phyloP scores from a whole-genome alignment of 2,113 vertebrate species.

The Spilogale gracilis region DNA sequence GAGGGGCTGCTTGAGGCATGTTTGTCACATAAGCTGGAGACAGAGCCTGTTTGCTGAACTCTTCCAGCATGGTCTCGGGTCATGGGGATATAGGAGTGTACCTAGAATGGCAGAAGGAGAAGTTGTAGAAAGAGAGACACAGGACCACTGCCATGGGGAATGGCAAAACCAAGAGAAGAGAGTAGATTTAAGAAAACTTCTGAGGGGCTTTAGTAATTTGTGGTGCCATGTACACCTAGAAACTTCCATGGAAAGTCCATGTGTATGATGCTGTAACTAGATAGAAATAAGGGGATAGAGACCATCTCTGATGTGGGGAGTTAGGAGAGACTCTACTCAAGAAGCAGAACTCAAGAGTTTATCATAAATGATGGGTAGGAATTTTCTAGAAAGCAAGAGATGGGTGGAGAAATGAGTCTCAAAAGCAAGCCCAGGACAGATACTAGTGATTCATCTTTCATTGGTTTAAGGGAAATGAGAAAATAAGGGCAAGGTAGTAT shows the following conservation, averaged over 20 bases:
- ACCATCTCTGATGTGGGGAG: neutral
- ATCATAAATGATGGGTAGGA: neutral
- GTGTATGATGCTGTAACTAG: neutral
- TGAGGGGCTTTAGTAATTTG: neutral
- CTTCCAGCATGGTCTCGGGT: neutral
- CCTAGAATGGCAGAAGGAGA: neutral
- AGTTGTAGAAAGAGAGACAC: neutral
- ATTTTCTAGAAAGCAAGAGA: slow-evolving; percentile 15
- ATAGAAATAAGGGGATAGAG: too few species aligned
- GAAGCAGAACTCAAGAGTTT: neutral
- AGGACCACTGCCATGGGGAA: neutral
- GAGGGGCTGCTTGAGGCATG: neutral
- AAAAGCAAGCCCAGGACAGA: neutral
- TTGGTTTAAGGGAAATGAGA: neutral
- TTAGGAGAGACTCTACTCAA: neutral
- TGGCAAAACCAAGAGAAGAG: neutral
- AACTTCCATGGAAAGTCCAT: neutral
- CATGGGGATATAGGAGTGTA: neutral
- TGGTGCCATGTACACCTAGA: neutral
- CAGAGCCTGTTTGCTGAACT: neutral
- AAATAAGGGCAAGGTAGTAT: neutral
- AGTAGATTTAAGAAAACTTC: neutral
- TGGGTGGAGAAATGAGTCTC: neutral
- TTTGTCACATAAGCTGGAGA: neutral
- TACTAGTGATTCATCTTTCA: neutral